Evolutionary conservation across 2,797 vertebrate species (phyloP).

Genomic region (Linurgus olivaceus): DNA sequence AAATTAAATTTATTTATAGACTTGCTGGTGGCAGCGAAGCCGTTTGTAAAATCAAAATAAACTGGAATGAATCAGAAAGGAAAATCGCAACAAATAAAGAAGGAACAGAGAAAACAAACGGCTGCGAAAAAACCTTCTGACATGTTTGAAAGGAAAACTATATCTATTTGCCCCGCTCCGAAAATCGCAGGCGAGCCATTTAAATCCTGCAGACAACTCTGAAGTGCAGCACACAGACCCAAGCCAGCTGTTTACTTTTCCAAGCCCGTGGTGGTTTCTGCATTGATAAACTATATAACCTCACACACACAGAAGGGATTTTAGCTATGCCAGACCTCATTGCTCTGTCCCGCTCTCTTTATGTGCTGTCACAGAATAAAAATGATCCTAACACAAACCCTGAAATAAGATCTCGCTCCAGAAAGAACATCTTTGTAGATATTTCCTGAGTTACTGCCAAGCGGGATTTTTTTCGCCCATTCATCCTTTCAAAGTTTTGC

Average conservation of each 20-base stretch:
- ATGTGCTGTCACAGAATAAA: conserved; percentile 49
- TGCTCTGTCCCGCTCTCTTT: conserved; percentile 30
- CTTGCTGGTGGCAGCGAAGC: background rate
- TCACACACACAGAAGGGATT: conserved; percentile 56
- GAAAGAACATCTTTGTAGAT: conserved; percentile 53
- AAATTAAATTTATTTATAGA: background rate
- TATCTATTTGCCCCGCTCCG: background rate
- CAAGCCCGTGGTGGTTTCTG: conserved; percentile 58
- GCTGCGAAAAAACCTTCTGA: background rate
- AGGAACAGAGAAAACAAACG: conserved; percentile 19
- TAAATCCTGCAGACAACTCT: conserved; percentile 23
- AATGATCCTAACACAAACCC: conserved; percentile 43
- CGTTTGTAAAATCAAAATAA: conserved; percentile 25
- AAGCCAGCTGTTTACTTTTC: conserved; percentile 66
- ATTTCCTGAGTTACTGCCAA: conserved; percentile 57
- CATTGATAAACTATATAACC: conserved; percentile 64
- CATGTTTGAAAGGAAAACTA: conserved; percentile 8
- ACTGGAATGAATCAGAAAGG: background rate
- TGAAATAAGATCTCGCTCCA: conserved; percentile 49
- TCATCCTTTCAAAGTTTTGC: conserved; percentile 58
- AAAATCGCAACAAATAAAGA: conserved; percentile 28
- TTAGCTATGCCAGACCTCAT: conserved; percentile 45
- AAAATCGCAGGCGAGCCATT: conserved; percentile 7
- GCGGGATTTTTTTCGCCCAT: conserved; percentile 15
- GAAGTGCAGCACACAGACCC: background rate